These are phyloP conservation scores for Brachionus rubens DNA, from an alignment of 1,140 invertebrate species.

Conservation along the genomic window DNA sequence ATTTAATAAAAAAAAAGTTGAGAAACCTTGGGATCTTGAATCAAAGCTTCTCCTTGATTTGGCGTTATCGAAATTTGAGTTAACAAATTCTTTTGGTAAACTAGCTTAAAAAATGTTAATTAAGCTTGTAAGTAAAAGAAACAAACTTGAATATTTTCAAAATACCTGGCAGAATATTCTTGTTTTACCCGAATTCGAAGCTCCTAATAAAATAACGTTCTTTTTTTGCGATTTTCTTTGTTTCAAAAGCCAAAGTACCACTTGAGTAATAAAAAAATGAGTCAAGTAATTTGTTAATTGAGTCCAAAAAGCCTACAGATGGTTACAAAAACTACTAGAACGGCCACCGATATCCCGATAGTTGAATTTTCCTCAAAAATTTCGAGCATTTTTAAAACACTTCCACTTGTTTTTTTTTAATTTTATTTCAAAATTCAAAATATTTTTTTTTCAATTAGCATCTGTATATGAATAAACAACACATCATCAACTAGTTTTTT, in stretches of 20 bases:
- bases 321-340: background rate
- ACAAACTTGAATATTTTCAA: background rate
- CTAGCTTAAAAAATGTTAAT: background rate
- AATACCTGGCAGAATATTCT: slow-evolving; percentile 37
- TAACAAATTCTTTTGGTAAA: background rate
- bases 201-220: slow-evolving; percentile 5
- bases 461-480: too few species aligned
- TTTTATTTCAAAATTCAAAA: too few species aligned
- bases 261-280: background rate
- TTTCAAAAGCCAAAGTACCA: slow-evolving; percentile 14
- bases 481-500: too few species aligned
- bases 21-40: background rate
- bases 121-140: background rate
- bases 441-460: too few species aligned
- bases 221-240: background rate
- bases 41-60: background rate
- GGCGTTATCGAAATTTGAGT: slow-evolving; percentile 41
- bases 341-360: background rate
- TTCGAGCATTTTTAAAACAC: too few species aligned
- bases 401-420: too few species aligned
- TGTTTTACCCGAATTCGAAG: slow-evolving; percentile 31
- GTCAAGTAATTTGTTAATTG: too few species aligned
- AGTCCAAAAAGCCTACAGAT: too few species aligned
- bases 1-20: background rate
- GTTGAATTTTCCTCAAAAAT: background rate